Percentiles rank a stretch among this genome's conserved stretches.
Evolutionary conservation across 2,888 invertebrate genomes (phyloP).

Genomic region (Aspidiotus destructor): DNA sequence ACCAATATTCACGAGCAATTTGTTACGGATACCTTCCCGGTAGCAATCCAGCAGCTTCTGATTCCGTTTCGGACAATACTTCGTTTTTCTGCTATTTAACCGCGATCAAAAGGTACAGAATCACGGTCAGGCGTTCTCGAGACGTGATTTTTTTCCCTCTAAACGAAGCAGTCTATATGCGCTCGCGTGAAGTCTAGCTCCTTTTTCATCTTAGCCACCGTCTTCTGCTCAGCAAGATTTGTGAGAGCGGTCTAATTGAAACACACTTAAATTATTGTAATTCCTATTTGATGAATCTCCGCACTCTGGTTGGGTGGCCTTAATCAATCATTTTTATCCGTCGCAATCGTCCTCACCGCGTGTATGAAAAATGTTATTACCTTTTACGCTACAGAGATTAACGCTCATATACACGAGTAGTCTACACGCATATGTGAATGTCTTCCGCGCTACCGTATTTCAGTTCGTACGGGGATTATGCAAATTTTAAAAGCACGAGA

Average conservation of each 20-base stretch:
- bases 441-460: no score
- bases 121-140: background rate
- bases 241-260: slow-evolving; percentile 7
- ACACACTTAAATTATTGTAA: slow-evolving; percentile 24
- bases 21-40: no score
- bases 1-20: no score
- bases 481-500: background rate
- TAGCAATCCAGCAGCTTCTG: no score
- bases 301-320: slow-evolving; percentile 24
- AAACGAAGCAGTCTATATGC: no score
- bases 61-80: no score
- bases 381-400: background rate
- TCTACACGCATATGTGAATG: background rate
- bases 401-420: background rate
- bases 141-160: no score
- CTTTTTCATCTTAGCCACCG: no score
- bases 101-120: background rate
- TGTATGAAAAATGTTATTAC: slow-evolving; percentile 14
- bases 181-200: no score
- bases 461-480: background rate
- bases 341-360: background rate
- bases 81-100: slow-evolving; percentile 7
- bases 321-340: slow-evolving; percentile 27
- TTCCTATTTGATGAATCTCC: slow-evolving; percentile 25
- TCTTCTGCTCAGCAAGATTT: no score